Evolutionary conservation across 2,888 invertebrate species (phyloP).

Genomic region (Agelastica alni): DNA sequence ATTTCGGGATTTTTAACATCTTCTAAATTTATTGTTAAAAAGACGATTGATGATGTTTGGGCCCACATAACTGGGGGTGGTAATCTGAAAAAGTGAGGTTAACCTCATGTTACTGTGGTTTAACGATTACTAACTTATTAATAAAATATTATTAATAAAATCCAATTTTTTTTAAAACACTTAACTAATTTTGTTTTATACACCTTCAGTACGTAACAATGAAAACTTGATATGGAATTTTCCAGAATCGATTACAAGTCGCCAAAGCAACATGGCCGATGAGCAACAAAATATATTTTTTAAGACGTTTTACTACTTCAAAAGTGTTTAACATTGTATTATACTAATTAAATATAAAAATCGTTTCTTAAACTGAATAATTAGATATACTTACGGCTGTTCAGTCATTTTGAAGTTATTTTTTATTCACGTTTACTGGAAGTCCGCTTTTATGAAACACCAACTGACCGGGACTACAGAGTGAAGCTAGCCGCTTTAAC

Average conservation of each 20-base stretch:
- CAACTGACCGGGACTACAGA: slow-evolving; percentile 33
- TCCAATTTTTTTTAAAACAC: too few species aligned
- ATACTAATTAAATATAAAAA: background rate
- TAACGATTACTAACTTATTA: too few species aligned
- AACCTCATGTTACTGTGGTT: slow-evolving; percentile 14
- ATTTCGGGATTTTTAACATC: slow-evolving; percentile 84
- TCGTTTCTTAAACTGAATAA: background rate
- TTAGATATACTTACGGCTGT: slow-evolving; percentile 43
- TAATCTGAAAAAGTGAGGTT: slow-evolving; percentile 57
- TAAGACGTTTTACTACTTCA: background rate
- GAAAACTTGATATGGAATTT: slow-evolving; percentile 34
- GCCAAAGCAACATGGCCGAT: slow-evolving; percentile 49
- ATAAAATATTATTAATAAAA: too few species aligned
- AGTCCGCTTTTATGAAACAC: slow-evolving; percentile 12
- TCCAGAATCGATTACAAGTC: slow-evolving; percentile 49
- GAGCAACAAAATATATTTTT: slow-evolving; percentile 15
- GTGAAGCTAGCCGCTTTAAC: slow-evolving; percentile 33
- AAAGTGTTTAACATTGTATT: background rate
- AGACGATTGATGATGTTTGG: slow-evolving; percentile 81
- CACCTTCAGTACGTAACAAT: background rate
- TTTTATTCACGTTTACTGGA: slow-evolving; percentile 29
- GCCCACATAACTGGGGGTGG: slow-evolving; percentile 94
- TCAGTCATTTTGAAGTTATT: slow-evolving; percentile 43
- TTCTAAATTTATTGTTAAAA: slow-evolving; percentile 89
- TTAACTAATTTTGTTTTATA: background rate